phyloP scores from a whole-genome alignment of 1,140 invertebrate species.

The Sarcophaga peregrina region DNA sequence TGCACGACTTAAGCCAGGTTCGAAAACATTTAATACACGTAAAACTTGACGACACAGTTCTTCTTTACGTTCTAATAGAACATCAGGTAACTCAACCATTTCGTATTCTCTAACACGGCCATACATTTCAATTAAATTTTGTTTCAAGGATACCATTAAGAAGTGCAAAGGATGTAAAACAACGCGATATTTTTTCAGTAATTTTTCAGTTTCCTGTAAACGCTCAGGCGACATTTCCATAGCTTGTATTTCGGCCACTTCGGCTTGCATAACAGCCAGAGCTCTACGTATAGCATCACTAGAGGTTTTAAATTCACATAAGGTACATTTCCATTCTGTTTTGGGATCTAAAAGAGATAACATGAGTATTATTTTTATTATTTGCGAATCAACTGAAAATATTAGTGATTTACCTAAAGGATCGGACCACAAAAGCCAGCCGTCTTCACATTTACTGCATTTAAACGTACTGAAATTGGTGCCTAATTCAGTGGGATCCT shows the following conservation, averaged over 20 bases:
- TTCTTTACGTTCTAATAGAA: conserved; percentile 79
- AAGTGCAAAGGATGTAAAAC: conserved; percentile 80
- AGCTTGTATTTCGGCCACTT: conserved; percentile 67
- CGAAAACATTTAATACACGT: conserved; percentile 76
- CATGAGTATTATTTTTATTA: background rate
- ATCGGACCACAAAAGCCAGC: conserved; percentile 74
- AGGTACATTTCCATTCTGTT: conserved; percentile 78
- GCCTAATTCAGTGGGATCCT: conserved; percentile 79
- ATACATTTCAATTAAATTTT: conserved; percentile 79
- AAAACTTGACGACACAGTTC: conserved; percentile 78
- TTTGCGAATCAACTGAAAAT: background rate
- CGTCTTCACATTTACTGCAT: conserved; percentile 79
- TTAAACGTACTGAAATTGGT: conserved; percentile 81
- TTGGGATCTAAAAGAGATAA: conserved; percentile 34
- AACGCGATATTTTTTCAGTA: conserved; percentile 73
- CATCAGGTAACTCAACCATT: conserved; percentile 77
- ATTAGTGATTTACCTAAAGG: conserved; percentile 71
- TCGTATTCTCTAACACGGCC: conserved; percentile 76
- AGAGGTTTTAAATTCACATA: conserved; percentile 74
- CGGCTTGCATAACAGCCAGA: conserved; percentile 72
- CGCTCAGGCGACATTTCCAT: conserved; percentile 65
- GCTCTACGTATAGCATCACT: conserved; percentile 71
- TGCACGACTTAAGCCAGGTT: conserved; percentile 79
- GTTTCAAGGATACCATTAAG: conserved; percentile 73
- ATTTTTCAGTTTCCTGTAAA: conserved; percentile 67